Evolutionary conservation across 1,140 invertebrate species (phyloP).

Genomic region (Sminthurides bifidus): DNA sequence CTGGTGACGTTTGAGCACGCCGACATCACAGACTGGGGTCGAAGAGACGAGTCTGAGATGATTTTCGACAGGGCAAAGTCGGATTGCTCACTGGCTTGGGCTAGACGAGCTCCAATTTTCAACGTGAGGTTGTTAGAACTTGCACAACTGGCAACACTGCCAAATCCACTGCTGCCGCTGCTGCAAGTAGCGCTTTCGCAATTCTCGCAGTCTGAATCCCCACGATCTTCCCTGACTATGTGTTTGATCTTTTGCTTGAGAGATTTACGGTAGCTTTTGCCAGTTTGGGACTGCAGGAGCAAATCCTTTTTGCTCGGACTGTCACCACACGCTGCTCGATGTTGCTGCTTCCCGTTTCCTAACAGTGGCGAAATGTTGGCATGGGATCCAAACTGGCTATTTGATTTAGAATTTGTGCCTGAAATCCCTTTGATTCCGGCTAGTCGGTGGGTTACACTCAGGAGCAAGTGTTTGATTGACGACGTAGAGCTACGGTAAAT

Average conservation of each 20-base stretch:
- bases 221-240: slow-evolving; percentile 30
- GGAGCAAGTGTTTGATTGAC: slow-evolving; percentile 39
- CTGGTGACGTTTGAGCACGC: slow-evolving; percentile 39
- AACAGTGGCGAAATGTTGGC: slow-evolving; percentile 21
- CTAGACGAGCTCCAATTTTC: slow-evolving; percentile 68
- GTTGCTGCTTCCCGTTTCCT: too few relatives aligned
- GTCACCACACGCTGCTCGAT: too few relatives aligned
- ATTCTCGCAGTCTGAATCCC: slow-evolving; percentile 32
- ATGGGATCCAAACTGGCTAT: slow-evolving; percentile 23
- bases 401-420: too few relatives aligned
- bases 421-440: slow-evolving; percentile 31
- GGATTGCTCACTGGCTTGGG: slow-evolving; percentile 47
- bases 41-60: slow-evolving; percentile 25
- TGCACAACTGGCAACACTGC: slow-evolving; percentile 37
- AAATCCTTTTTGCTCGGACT: slow-evolving; percentile 2
- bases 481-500: slow-evolving; percentile 50
- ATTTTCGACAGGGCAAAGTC: slow-evolving; percentile 69
- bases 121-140: slow-evolving; percentile 58
- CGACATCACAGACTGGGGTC: slow-evolving; percentile 47
- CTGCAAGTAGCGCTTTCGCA: slow-evolving; percentile 25
- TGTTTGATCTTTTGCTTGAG: slow-evolving; percentile 36
- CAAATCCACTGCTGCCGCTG: slow-evolving; percentile 27
- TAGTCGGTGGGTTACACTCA: slow-evolving; percentile 37
- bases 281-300: not conserved
- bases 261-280: slow-evolving; percentile 37